phyloP scores from a whole-genome alignment of 2,888 invertebrate genomes.

The Disparrhopalites patrizii region DNA sequence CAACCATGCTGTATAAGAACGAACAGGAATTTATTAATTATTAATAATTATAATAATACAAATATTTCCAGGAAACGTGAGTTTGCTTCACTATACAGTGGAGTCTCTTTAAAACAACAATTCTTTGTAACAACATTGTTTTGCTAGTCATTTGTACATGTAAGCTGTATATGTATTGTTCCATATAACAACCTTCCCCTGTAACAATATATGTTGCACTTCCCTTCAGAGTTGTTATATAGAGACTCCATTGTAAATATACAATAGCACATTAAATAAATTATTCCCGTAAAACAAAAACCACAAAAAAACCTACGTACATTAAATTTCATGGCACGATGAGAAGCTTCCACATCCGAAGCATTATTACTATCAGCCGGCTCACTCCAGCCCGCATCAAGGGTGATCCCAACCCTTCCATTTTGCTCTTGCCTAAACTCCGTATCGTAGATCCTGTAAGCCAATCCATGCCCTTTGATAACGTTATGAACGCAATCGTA shows the following conservation, averaged over 20 bases:
- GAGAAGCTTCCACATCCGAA: slow-evolving; percentile 36
- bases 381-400: slow-evolving; percentile 42
- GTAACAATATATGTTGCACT: too few species aligned
- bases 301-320: slow-evolving; percentile 18
- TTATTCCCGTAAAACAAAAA: slow-evolving; percentile 1
- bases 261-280: too few species aligned
- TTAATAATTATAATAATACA: too few species aligned
- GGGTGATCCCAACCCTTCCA: slow-evolving; percentile 46
- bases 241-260: too few species aligned
- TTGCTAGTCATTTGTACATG: background rate
- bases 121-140: too few species aligned
- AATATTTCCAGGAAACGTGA: too few species aligned
- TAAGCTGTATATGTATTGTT: background rate
- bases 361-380: slow-evolving; percentile 36
- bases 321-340: slow-evolving; percentile 37
- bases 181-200: too few species aligned
- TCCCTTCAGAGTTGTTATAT: too few species aligned
- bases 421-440: slow-evolving; percentile 47
- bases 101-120: background rate
- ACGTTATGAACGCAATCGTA: slow-evolving; percentile 58
- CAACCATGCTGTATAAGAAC: slow-evolving; percentile 37
- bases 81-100: background rate
- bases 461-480: slow-evolving; percentile 51
- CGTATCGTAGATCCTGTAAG: slow-evolving; percentile 51
- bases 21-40: background rate